Conservation (phyloP, 2,888 invertebrate genomes). For the Scaptomyza caliginosa region DNA sequence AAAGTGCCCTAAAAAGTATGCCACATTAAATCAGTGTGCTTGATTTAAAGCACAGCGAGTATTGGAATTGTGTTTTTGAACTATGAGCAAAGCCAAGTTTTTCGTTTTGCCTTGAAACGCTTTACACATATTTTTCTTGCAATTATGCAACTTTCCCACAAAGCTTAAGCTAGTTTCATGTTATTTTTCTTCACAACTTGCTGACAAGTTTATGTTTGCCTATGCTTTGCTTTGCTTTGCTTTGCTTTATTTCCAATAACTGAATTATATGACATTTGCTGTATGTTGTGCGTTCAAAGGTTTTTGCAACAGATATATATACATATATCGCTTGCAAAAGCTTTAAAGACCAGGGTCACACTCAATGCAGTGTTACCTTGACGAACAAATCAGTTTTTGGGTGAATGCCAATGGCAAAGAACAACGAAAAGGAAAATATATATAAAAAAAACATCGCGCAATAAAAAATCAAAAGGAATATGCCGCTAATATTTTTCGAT, state of each 20-base stretch:
- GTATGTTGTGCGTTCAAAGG: neutral
- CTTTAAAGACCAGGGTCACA: slow-evolving; percentile 15
- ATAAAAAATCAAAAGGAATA: slow-evolving; percentile 73
- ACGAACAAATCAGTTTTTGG: neutral
- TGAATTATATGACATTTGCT: too few relatives aligned
- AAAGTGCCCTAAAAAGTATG: neutral
- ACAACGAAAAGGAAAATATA: slow-evolving; percentile 3
- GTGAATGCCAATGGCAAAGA: slow-evolving; percentile 17
- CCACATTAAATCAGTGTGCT: neutral
- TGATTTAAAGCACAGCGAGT: neutral
- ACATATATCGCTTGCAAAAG: neutral
- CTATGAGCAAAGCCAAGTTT: too few relatives aligned
- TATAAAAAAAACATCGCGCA: slow-evolving; percentile 36
- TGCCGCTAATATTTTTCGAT: slow-evolving; percentile 71
- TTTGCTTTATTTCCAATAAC: too few relatives aligned
- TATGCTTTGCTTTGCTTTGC: too few relatives aligned
- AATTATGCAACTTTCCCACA: too few relatives aligned
- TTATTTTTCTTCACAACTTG: too few relatives aligned
- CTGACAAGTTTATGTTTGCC: too few relatives aligned
- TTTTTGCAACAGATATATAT: neutral
- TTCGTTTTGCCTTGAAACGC: neutral
- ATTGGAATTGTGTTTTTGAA: too few relatives aligned
- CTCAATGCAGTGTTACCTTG: slow-evolving; percentile 13
- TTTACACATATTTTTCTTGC: too few relatives aligned
- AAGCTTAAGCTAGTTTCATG: too few relatives aligned